A percentile compares a stretch with the other conserved stretches of the same genome.
phyloP scores from a whole-genome alignment of 1,140 invertebrate genomes.

The Danaus plexippus region DNA sequence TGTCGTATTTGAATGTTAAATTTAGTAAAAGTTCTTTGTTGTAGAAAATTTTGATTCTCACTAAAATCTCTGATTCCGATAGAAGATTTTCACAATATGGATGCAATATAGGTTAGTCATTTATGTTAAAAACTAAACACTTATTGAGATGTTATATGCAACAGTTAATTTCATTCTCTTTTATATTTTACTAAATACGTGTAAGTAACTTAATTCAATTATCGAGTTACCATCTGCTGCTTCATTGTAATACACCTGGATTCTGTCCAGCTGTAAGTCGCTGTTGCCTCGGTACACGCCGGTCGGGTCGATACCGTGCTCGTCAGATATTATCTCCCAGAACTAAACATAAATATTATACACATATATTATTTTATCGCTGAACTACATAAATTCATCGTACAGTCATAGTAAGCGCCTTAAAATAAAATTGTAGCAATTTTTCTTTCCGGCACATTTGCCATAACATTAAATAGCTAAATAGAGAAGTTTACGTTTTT shows the following conservation, averaged over 20 bases:
- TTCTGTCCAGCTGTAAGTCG: conserved; percentile 85
- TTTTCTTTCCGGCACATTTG: too few relatives aligned
- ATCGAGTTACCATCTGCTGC: conserved; percentile 78
- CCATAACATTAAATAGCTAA: background rate
- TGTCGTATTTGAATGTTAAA: too few relatives aligned
- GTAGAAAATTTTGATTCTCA: background rate
- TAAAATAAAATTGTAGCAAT: too few relatives aligned
- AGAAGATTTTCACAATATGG: too few relatives aligned
- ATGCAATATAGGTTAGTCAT: too few relatives aligned
- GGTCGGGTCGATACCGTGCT: conserved; percentile 87
- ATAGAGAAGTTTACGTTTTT: background rate
- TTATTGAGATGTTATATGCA: background rate
- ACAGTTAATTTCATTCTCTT: background rate
- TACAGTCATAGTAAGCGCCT: background rate
- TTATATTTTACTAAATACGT: too few relatives aligned
- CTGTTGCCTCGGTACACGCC: conserved; percentile 85
- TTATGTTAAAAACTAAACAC: conserved; percentile 9
- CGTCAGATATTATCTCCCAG: conserved; percentile 81
- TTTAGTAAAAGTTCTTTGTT: too few relatives aligned
- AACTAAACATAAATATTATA: conserved; percentile 33
- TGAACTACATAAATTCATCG: background rate
- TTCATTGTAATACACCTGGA: conserved; percentile 92
- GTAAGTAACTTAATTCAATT: background rate
- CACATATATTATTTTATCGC: too few relatives aligned
- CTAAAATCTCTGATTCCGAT: too few relatives aligned